A percentile compares a stretch with the other conserved stretches of the same genome.
Conservation (phyloP, 1,140 invertebrate species). For the Leptinotarsa lineolata region DNA sequence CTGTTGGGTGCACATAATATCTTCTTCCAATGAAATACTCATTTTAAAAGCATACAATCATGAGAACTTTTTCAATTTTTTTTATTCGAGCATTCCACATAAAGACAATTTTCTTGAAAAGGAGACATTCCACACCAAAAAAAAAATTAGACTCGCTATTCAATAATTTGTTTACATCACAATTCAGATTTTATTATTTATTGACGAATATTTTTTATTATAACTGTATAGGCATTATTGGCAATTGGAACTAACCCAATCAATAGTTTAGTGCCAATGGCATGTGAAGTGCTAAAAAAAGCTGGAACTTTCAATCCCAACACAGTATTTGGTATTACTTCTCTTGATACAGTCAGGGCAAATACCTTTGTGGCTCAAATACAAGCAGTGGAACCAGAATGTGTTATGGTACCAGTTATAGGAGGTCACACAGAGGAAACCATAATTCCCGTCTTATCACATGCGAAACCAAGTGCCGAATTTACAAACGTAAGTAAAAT, state of each 20-base stretch:
- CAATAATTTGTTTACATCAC: neutral
- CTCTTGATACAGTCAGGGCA: conserved; percentile 75
- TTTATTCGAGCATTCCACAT: too few species aligned
- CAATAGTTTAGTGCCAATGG: conserved; percentile 64
- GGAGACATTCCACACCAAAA: too few species aligned
- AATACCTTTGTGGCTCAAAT: conserved; percentile 70
- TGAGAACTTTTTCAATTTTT: too few species aligned
- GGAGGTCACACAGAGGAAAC: conserved; percentile 80
- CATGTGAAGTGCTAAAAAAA: conserved; percentile 62
- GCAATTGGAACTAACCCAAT: conserved; percentile 64
- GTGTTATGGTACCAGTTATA: conserved; percentile 77
- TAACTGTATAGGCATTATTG: conserved; percentile 59
- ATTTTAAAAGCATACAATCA: too few species aligned
- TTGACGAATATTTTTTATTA: neutral
- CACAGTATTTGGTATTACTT: conserved; percentile 78
- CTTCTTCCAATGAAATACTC: too few species aligned
- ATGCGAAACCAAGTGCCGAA: conserved; percentile 63
- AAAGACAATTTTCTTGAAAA: too few species aligned
- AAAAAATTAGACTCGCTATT: too few species aligned
- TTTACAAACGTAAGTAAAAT: conserved; percentile 52
- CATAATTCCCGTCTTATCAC: conserved; percentile 81
- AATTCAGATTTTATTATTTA: neutral
- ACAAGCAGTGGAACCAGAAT: conserved; percentile 64
- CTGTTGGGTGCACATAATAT: too few species aligned
- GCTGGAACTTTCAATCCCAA: conserved; percentile 69